A percentile compares a stretch with the other conserved stretches of the same genome.
Evolutionary conservation across 2,797 vertebrate species (phyloP).

Genomic region (Tragelaphus eurycerus): DNA sequence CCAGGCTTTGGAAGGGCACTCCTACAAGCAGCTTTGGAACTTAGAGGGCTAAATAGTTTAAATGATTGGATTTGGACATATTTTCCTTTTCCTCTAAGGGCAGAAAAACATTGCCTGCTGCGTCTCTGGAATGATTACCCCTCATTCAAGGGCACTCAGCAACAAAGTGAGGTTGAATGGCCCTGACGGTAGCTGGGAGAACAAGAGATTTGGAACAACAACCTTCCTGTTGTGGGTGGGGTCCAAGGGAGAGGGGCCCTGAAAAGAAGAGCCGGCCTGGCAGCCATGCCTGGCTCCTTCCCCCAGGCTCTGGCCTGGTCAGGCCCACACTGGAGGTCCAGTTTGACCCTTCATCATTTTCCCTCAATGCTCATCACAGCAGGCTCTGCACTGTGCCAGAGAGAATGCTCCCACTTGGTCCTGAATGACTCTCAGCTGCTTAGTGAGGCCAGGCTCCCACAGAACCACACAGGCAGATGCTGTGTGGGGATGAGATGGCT

Average conservation of each 20-base stretch:
- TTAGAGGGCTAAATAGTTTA: conserved; percentile 44
- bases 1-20: background rate
- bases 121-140: background rate
- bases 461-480: background rate
- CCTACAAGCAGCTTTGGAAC: background rate
- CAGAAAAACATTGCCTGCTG: background rate
- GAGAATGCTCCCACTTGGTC: background rate
- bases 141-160: background rate
- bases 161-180: background rate
- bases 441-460: background rate
- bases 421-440: background rate
- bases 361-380: background rate
- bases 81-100: background rate
- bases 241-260: background rate
- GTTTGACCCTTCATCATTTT: background rate
- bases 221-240: background rate
- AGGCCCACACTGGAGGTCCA: background rate
- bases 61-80: conserved; percentile 6
- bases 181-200: background rate
- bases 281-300: too few relatives aligned
- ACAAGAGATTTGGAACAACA: background rate
- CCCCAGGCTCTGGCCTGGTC: background rate
- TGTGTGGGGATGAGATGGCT: background rate
- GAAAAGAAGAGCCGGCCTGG: background rate
- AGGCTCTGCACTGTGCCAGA: background rate